A percentile compares a stretch with the other conserved stretches of the same genome.
phyloP scores from a whole-genome alignment of 2,113 vertebrate species.

The Pteronura brasiliensis region DNA sequence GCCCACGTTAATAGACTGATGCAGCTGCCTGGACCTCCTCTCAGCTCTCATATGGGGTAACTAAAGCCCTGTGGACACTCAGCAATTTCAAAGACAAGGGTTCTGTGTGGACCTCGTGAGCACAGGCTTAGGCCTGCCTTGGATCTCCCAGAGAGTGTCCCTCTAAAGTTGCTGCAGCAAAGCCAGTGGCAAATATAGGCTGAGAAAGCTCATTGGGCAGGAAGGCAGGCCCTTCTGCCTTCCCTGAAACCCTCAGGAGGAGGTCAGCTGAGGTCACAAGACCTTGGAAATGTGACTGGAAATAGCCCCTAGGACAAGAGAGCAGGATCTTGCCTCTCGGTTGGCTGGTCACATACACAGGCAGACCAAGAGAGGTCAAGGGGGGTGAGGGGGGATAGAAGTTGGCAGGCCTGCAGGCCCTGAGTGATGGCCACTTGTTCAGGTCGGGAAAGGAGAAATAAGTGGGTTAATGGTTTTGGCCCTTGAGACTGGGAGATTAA shows the following conservation, averaged over 20 bases:
- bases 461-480: constrained; percentile 79
- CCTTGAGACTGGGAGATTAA: constrained; percentile 63
- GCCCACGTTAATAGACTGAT: background rate
- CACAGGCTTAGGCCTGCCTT: background rate
- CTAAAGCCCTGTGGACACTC: background rate
- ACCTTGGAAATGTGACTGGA: constrained; percentile 46
- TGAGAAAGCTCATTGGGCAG: constrained; percentile 26
- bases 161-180: background rate
- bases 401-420: constrained; percentile 72
- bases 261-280: constrained; percentile 64
- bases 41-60: background rate
- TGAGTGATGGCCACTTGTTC: constrained; percentile 66
- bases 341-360: constrained; percentile 70
- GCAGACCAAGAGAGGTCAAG: constrained; percentile 79
- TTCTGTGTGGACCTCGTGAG: background rate
- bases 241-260: background rate
- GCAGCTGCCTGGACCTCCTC: background rate
- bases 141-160: background rate
- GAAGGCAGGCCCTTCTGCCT: background rate
- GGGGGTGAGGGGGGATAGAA: constrained; percentile 76
- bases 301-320: constrained; percentile 53
- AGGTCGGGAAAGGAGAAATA: constrained; percentile 43
- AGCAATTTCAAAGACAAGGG: background rate
- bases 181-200: background rate
- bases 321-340: constrained; percentile 61